These are phyloP conservation scores for Paguma larvata DNA, from an alignment of 2,797 vertebrate species.

Conservation along the genomic window DNA sequence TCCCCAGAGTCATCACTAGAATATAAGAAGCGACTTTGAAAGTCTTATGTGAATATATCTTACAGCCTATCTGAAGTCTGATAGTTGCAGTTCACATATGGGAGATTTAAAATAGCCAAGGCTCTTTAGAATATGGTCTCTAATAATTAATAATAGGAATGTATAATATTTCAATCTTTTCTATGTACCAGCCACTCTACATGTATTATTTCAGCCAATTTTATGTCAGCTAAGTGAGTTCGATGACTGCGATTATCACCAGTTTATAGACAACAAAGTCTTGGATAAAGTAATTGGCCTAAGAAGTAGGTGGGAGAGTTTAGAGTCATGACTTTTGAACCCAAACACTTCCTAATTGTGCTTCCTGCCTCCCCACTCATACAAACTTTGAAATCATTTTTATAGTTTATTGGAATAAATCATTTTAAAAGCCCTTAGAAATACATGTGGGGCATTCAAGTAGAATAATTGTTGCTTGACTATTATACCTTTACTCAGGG, in stretches of 20 bases:
- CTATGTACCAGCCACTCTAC: background rate
- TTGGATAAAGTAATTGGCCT: background rate
- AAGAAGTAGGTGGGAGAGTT: background rate
- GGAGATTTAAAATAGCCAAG: background rate
- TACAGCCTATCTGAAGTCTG: background rate
- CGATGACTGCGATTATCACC: background rate
- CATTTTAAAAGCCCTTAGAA: background rate
- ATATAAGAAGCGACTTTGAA: background rate
- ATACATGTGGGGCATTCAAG: background rate
- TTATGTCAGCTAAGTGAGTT: background rate
- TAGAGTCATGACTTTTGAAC: background rate
- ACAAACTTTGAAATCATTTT: background rate
- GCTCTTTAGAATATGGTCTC: background rate
- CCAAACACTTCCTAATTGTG: background rate
- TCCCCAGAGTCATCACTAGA: background rate
- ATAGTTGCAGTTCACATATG: background rate
- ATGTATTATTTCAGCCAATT: background rate
- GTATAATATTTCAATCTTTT: background rate
- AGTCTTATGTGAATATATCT: slow-evolving; percentile 7
- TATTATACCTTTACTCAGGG: background rate
- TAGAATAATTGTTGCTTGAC: background rate
- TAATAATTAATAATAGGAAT: background rate
- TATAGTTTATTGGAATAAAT: background rate
- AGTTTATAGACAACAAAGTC: background rate
- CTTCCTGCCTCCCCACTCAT: background rate